Percentiles rank a stretch among this genome's conserved stretches.
Conservation (phyloP, 2,797 vertebrate genomes). For the Labroides dimidiatus region DNA sequence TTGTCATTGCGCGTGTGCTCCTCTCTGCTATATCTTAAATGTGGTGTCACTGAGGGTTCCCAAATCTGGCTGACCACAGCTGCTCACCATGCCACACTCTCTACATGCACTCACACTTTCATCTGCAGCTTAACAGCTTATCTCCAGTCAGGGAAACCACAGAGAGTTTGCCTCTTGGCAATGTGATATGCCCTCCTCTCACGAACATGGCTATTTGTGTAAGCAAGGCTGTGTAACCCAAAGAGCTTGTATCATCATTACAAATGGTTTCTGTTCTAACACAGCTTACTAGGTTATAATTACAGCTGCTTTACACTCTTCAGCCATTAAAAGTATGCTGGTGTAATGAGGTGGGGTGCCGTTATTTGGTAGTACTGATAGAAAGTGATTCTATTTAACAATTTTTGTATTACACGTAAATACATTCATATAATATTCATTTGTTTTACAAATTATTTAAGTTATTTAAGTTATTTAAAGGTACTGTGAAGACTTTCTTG, state of each 20-base stretch:
- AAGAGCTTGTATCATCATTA: conserved; percentile 56
- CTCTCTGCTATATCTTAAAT: conserved; percentile 26
- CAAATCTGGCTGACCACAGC: conserved; percentile 74
- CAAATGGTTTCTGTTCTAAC: conserved; percentile 58
- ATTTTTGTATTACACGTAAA: too few species aligned
- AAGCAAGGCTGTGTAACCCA: conserved; percentile 40
- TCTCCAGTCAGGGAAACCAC: conserved; percentile 69
- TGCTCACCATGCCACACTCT: conserved; percentile 69
- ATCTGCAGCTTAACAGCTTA: conserved; percentile 82
- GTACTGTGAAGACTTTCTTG: too few species aligned
- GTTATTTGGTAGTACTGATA: neutral
- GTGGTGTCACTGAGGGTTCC: conserved; percentile 59
- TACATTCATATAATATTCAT: too few species aligned
- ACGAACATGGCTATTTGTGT: conserved; percentile 66
- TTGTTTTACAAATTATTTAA: too few species aligned
- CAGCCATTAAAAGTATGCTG: conserved; percentile 31
- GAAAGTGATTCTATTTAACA: too few species aligned
- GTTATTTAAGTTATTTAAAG: too few species aligned
- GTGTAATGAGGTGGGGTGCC: conserved; percentile 28
- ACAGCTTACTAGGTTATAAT: conserved; percentile 40
- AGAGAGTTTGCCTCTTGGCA: conserved; percentile 68
- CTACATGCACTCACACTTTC: conserved; percentile 75
- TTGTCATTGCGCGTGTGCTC: neutral
- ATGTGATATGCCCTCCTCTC: conserved; percentile 65
- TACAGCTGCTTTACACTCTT: conserved; percentile 35